Conservation (phyloP, 2,113 vertebrate species). For the Macroglossus sobrinus region DNA sequence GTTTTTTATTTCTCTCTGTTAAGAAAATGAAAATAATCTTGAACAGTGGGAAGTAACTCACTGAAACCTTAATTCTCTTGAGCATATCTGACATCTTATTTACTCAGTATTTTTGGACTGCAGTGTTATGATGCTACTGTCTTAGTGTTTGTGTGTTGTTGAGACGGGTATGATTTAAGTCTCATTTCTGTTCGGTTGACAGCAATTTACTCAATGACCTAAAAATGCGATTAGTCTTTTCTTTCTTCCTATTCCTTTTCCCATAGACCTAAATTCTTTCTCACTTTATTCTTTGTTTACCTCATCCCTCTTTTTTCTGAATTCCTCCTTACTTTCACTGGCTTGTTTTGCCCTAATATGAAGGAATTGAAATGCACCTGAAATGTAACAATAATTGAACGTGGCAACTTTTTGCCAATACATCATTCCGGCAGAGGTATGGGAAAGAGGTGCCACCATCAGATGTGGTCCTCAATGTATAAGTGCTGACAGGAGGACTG, state of each 20-base stretch:
- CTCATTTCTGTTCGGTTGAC: slow-evolving; percentile 53
- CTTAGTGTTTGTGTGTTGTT: slow-evolving; percentile 55
- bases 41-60: slow-evolving; percentile 57
- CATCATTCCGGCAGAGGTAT: background rate
- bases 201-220: slow-evolving; percentile 60
- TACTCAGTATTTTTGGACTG: slow-evolving; percentile 65
- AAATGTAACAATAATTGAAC: slow-evolving; percentile 6
- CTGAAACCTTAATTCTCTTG: slow-evolving; percentile 71
- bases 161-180: slow-evolving; percentile 69
- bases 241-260: background rate
- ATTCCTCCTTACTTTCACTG: slow-evolving; percentile 29
- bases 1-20: slow-evolving; percentile 69
- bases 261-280: slow-evolving; percentile 57
- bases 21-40: slow-evolving; percentile 66
- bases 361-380: slow-evolving; percentile 23
- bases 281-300: slow-evolving; percentile 66
- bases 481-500: slow-evolving; percentile 61
- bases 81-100: slow-evolving; percentile 77
- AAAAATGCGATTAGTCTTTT: slow-evolving; percentile 2
- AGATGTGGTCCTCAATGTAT: background rate
- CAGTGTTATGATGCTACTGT: slow-evolving; percentile 75
- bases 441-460: slow-evolving; percentile 12
- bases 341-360: background rate
- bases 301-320: slow-evolving; percentile 49
- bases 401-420: slow-evolving; percentile 42